These are phyloP conservation scores for Cerastis rubricosa DNA, from an alignment of 2,888 invertebrate species.

Conservation along the genomic window DNA sequence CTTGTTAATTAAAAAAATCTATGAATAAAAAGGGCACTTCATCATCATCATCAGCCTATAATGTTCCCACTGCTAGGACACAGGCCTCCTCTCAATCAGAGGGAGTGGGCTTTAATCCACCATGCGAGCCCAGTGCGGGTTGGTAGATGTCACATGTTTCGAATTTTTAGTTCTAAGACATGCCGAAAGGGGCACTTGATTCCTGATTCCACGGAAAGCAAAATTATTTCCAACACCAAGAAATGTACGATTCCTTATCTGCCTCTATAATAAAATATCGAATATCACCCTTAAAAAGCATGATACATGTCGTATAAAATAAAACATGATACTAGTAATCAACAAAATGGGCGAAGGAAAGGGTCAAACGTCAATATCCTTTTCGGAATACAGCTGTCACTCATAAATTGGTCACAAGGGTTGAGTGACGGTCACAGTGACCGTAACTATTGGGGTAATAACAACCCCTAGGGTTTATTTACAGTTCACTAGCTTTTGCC, in stretches of 20 bases:
- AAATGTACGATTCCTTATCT: background rate
- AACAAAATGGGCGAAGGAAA: background rate
- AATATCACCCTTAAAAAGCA: background rate
- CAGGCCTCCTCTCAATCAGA: too few species aligned
- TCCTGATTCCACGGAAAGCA: background rate
- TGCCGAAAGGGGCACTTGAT: too few species aligned
- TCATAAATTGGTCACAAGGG: background rate
- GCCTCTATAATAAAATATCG: background rate
- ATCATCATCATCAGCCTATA: too few species aligned
- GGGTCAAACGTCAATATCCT: constrained; percentile 50
- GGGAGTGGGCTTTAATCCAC: too few species aligned
- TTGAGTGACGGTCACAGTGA: background rate
- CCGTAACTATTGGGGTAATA: background rate
- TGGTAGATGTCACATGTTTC: too few species aligned
- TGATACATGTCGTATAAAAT: background rate
- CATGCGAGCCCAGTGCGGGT: too few species aligned
- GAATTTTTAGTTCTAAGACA: too few species aligned
- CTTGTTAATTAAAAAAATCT: background rate
- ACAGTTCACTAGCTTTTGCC: background rate
- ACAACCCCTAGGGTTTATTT: background rate
- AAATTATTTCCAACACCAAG: background rate
- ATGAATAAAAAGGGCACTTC: background rate
- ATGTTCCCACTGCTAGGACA: too few species aligned
- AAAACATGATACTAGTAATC: constrained; percentile 6
- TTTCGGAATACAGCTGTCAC: constrained; percentile 14